Evolutionary conservation across 2,797 vertebrate species (phyloP), one percentile per base, ranked within the genome.

Genomic region (Pseudopleuronectes americanus): DNA sequence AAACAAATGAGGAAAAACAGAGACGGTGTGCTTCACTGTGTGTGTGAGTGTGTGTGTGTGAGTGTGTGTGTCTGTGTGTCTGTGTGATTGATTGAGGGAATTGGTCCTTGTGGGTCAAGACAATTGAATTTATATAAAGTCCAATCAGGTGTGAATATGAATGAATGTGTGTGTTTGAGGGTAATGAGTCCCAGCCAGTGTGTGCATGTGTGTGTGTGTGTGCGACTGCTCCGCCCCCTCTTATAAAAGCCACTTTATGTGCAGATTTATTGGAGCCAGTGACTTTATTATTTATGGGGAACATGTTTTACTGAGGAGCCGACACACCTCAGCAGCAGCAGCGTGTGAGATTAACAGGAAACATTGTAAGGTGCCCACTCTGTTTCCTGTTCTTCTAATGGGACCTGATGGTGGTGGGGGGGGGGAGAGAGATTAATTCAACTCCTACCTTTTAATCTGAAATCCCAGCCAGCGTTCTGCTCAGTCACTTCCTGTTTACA

Each of bases 231-330:
- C 41, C 41, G 4, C 38, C 56, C 38, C 56, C 49, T 61, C 23
- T 23, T 9, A 57, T 62, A 74, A 83, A 79, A 77, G 22, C 71
- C 74, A 71, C 47, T 85, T 77, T 61, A 79, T 73, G 59, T 75
- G 70, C 68, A 77, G 73, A 79, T 83, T 81, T 69, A 80, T 56
- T 47, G 67, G 63, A 75, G 59, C 63, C 64, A 21, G 19, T 74
- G 7, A 81, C 81, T 77, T 75, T 81, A 51, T 64, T 77, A 77
- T 83, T 83, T 60, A 80, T 68, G 57, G 73, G 71, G 57, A 84
- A 57, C 68, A 57, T 62, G 21, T 57, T 47, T 68, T 70, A 36
- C 57, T 71, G 49, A 51, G 56, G 31, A 43, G 70, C 64, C 48
- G 56, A 58, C 43, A n/a, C 48, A 54, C 43, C 49, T 9, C 52